phyloP scores from a whole-genome alignment of 2,888 invertebrate species.

The Trisateles emortualis region DNA sequence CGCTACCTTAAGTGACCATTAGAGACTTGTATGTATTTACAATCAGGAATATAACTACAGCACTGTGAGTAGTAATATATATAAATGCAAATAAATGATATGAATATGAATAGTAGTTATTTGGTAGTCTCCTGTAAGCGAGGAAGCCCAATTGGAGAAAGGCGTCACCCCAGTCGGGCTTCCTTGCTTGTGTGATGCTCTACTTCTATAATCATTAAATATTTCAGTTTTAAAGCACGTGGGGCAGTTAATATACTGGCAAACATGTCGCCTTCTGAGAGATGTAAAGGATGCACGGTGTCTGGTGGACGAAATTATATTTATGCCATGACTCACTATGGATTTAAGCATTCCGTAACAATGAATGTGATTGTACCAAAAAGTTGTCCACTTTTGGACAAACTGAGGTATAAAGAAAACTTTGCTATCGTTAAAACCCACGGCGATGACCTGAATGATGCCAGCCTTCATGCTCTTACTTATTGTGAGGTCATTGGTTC shows the following conservation, averaged over 20 bases:
- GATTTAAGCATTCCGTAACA: conserved; percentile 59
- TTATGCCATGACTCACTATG: conserved; percentile 61
- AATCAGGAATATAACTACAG: too few relatives aligned
- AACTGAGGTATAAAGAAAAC: conserved; percentile 59
- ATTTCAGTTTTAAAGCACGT: conserved; percentile 63
- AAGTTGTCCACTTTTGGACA: conserved; percentile 57
- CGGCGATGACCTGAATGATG: conserved; percentile 59
- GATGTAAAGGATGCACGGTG: conserved; percentile 60
- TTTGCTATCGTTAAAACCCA: conserved; percentile 61
- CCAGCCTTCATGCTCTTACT: conserved; percentile 59
- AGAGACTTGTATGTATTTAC: too few relatives aligned
- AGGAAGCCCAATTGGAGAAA: too few relatives aligned
- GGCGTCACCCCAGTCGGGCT: too few relatives aligned
- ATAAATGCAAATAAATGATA: not conserved
- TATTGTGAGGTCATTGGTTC: conserved; percentile 61
- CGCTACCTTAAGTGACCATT: too few relatives aligned
- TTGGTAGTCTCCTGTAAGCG: too few relatives aligned
- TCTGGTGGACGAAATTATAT: conserved; percentile 62
- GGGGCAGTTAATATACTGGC: conserved; percentile 59
- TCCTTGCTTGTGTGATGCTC: too few relatives aligned
- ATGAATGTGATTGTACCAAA: conserved; percentile 62
- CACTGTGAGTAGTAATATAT: not conserved
- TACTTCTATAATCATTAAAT: not conserved
- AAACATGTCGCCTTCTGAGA: conserved; percentile 52
- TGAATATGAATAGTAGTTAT: too few relatives aligned